Base-by-base conservation (phyloP, 2,888 invertebrate species). In the Drosophila basisetae region DNA sequence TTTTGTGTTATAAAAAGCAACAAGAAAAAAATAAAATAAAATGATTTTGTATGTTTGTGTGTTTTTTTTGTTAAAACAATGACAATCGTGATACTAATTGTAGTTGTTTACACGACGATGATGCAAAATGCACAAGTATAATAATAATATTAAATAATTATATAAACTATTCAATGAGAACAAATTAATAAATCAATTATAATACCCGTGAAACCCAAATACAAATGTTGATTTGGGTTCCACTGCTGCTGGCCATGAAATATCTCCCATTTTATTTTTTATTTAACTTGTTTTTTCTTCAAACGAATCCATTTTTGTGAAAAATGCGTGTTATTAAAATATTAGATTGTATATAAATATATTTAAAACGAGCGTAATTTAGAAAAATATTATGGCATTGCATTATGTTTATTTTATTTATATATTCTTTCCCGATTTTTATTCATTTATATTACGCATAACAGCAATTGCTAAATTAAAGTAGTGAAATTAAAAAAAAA, bases 71-170 rank as follows among this genome's bases (percentile, higher is more conserved):
- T 85, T 91, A 87, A 83, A 91, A 86, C 91, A 91, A 92, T 88
- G 92, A 92, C 92, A 92, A 92, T 92, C 92, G 92, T 93, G 92
- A 92, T 92, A 92, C 92, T 92, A 92, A 92, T 92, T 93, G 91
- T 92, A 93, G 91, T 89, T 91, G 88, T 89, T 89, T 91, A 88
- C 88, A 88, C 90, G 84, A 87, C 87, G 83, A 87, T 82, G 82
- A 87, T 89, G 87, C 89, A 76, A 82, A 90, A 80, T 89, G 91
- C 90, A 90, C 86, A 90, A 89, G 82, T 80, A 86, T 86, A 84
- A 86, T 86, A 86, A 83, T 84, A 81, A 78, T 68, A 78, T 59
- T 64, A 76, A 80, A 81, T 86, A 81, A 68, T 75, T 50, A 67
- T 65, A 75, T 68, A 62, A 74, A 74, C 58, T 71, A 89, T 81